Base-by-base conservation (phyloP, 2,797 vertebrate species). In the Lepilemur septentrionalis region DNA sequence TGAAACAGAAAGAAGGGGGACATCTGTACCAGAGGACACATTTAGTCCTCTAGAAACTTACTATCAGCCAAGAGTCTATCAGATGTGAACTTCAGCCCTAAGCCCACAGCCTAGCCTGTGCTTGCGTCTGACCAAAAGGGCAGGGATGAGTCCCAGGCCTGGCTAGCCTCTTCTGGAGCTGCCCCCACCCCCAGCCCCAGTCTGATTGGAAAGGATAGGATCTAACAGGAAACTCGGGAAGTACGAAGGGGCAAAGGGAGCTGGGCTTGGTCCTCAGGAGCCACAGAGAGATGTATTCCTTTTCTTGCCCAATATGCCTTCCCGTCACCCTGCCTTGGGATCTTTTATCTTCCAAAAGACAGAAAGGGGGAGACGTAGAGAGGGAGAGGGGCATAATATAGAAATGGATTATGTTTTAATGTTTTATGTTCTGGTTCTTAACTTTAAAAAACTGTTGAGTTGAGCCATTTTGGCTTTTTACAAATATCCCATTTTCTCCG, bases 381-480 rank as follows among this genome's bases (percentile, higher is more conserved):
- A 59, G 69, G 70, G 17, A 63, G 48, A 80, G 65, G 32, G 28
- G 43, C 41, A 55, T 69, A 23, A 82, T 14, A 41, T 3, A 70
- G 50, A 69, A 85, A 76, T 46, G 3, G 30, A 73, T 5, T 84
- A n/a, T 46, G 15, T 61, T 87, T 78, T 78, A 76, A 32, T 57
- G 15, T 61, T 89, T 81, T 81, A 80, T n/a, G 67, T 13, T 94
- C 43, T 83, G 28, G 41, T 88, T 93, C 57, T 96, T 43, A 93
- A 96, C 15, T 20, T 90, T 75, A 11, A 46, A 87, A 65, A 79
- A n/a, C 69, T 12, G 46, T 41, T 48, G 15, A 86, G 55, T 55
- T 75, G 75, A 94, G 25, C 72, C 35, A 48, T 50, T 93, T 93
- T 85, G 81, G 25, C 43, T 97, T 69, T 87, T 75, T 28, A 94